Base-by-base conservation (phyloP, 2,113 vertebrate species). In the Turdus rufiventris region DNA sequence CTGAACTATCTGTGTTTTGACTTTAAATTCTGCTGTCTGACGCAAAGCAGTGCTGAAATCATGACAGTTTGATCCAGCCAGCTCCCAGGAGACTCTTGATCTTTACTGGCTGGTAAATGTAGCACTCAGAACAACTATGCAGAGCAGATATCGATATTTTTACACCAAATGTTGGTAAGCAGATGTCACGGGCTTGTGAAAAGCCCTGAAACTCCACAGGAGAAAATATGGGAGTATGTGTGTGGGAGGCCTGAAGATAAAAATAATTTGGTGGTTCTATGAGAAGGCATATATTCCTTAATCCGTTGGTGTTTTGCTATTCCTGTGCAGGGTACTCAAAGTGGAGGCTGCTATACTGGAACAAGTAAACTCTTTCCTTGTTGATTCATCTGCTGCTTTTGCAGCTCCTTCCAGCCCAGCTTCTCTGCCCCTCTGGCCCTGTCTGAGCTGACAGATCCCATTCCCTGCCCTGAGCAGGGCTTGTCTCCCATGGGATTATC, bases 21-120 rank as follows among this genome's bases (percentile, higher is more conserved):
- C 95, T 97, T 97, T 93, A 93, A 93, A 96, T 96, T 82, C 96
- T 88, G 38, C 88, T 12, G 34, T 95, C 96, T 97, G 98, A 98
- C 97, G 97, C 97, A 98, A 96, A 88, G 92, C 93, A 61, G 48
- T 33, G 89, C 94, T 96, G 94, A 94, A 97, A 96, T 88, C 95
- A 78, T 93, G 95, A 92, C 89, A 87, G 92, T 74, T 88, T 80
- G 96, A 93, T 97, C 91, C 94, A 92, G 94, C 92, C 85, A 88
- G 62, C 93, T 95, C 94, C 94, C 93, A 38, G 81, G 86, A 95
- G 94, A 67, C 85, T 94, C 91, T 61, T 95, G 90, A 86, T 97
- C 93, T 91, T 96, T 92, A 80, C 88, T 80, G 31, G 84, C 68
- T 82, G 77, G 92, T 96, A 91, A 93, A 90, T 90, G 92, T 50